phyloP scores from a whole-genome alignment of 2,888 invertebrate genomes.

The Spisula solida region DNA sequence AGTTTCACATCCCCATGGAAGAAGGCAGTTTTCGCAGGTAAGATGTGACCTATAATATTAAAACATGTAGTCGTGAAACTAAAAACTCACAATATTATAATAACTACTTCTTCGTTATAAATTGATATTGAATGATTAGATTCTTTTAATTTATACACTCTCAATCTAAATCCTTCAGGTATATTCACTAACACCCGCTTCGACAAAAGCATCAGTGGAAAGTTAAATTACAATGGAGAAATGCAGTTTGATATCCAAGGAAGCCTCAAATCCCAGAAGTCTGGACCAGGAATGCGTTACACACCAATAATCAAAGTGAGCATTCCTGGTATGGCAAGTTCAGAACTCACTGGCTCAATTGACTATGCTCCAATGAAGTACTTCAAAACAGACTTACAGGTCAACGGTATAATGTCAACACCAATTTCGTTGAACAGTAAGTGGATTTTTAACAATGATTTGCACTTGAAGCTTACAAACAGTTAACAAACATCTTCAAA shows the following conservation, averaged over 20 bases:
- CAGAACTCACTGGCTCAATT: slow-evolving; percentile 65
- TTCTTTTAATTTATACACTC: not conserved
- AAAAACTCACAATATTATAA: too few relatives aligned
- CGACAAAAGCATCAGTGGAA: slow-evolving; percentile 66
- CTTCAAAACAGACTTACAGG: slow-evolving; percentile 71
- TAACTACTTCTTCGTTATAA: not conserved
- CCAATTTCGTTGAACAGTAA: slow-evolving; percentile 76
- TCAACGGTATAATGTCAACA: slow-evolving; percentile 71
- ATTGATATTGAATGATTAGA: not conserved
- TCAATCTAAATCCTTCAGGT: slow-evolving; percentile 42
- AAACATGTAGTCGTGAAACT: not conserved
- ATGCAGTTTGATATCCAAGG: slow-evolving; percentile 66
- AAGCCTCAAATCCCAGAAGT: slow-evolving; percentile 54
- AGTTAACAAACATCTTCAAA: not conserved
- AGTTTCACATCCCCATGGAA: slow-evolving; percentile 85
- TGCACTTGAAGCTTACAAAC: not conserved
- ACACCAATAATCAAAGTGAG: slow-evolving; percentile 66
- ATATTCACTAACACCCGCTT: slow-evolving; percentile 52
- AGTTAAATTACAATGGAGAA: slow-evolving; percentile 63
- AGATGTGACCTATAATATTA: not conserved
- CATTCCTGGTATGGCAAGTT: slow-evolving; percentile 49
- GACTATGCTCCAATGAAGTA: slow-evolving; percentile 71
- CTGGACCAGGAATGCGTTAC: slow-evolving; percentile 67
- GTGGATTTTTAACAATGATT: slow-evolving; percentile 7
- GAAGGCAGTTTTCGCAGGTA: slow-evolving; percentile 77